Base-by-base conservation (phyloP, 2,797 vertebrate genomes). In the Brotula barbata region DNA sequence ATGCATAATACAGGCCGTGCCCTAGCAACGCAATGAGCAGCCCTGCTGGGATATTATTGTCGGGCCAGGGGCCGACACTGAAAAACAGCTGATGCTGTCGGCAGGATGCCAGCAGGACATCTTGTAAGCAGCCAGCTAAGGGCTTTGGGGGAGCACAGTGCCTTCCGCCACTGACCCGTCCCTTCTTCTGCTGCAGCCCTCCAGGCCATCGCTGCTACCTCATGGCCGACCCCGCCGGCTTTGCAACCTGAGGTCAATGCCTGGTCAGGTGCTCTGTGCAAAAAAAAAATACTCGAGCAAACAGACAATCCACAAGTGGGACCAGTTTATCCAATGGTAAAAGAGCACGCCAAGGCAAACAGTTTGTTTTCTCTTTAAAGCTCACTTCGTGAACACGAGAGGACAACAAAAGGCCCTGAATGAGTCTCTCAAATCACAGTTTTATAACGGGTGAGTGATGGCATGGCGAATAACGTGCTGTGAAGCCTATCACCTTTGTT, bases 41-140 rank as follows among this genome's bases (percentile, higher is more conserved):
- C 78, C 95, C 94, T 78, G 90, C 93, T 92, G 95, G 83, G 92
- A 90, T 86, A 89, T 91, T 93, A 95, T 96, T 95, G 93, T 94
- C 77, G 68, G 87, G 85, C 87, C 79, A 56, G 85, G 88, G 87
- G 89, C 89, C 82, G 83, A 94, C 90, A 93, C 92, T 89, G 93
- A 94, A 92, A 95, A 98, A 96, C 96, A 97, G 95, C 96, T 96
- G 95, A 97, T 94, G 92, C 80, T 92, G 94, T 94, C 92, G 89
- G 94, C 93, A 89, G 90, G 90, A 92, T 86, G 88, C 89, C 93
- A 90, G 92, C 90, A 88, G 93, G 93, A 92, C 90, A 92, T 87
- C 96, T 95, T 96, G 94, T 95, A 94, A 95, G 94, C 90, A 91
- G 80, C 72, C 90, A 91, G 91, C 91, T 87, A 88, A 84, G 87